phyloP scores from a whole-genome alignment of 2,113 vertebrate species.

The Murina feae region DNA sequence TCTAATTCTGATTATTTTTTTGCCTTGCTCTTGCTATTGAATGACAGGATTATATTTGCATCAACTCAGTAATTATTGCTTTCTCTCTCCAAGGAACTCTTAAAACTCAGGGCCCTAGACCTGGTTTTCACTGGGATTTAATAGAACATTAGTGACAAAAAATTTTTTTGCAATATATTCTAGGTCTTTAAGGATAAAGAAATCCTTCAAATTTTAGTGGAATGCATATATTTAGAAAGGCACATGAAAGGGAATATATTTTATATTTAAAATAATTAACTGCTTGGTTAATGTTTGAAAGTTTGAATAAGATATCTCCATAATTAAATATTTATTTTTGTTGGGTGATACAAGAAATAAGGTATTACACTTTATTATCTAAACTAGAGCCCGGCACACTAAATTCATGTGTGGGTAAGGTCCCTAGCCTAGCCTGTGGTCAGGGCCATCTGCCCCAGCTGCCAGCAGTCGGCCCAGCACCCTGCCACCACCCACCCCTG shows the following conservation, averaged over 20 bases:
- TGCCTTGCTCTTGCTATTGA: background rate
- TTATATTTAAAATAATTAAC: background rate
- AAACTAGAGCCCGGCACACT: background rate
- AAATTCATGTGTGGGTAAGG: too few species aligned
- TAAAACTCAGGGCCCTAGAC: background rate
- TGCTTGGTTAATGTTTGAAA: background rate
- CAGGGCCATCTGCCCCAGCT: too few species aligned
- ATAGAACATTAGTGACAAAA: background rate
- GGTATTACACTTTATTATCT: background rate
- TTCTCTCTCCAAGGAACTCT: background rate
- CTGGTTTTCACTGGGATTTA: background rate
- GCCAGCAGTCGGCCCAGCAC: too few species aligned
- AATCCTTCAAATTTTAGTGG: background rate
- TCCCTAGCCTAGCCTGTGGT: too few species aligned
- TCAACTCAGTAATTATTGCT: background rate
- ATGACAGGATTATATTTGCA: background rate
- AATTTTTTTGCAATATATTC: background rate
- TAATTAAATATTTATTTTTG: conserved; percentile 16
- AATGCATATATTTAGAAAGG: background rate
- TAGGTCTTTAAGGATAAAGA: background rate
- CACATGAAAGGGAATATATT: background rate
- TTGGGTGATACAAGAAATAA: background rate
- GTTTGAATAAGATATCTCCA: background rate
- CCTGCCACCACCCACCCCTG: rapidly evolving
- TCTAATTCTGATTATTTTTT: background rate